Base-by-base conservation (phyloP, 2,888 invertebrate species). In the Eulithis prunata region DNA sequence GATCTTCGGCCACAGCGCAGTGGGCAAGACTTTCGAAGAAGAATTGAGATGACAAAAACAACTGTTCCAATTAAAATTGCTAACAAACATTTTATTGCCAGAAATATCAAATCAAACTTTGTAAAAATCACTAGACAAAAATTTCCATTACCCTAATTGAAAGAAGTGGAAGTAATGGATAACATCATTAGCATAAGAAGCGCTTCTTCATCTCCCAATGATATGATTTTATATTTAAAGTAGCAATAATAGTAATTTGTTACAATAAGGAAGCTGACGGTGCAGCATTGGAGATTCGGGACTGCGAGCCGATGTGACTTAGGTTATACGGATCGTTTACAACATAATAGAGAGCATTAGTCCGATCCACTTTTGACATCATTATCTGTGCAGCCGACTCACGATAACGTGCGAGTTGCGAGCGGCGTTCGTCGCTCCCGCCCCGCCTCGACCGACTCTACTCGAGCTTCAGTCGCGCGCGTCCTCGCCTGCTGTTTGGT, bases 361-460 rank as follows among this genome's bases (percentile, higher is more conserved):
- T 89, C 85, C 89, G 89, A 91, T 91, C 92, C 91, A 90, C 91
- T 91, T 93, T 91, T 92, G 92, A 91, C 91, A 91, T 93, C 91
- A 92, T 91, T 93, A 93, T 93, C 91, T 91, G 87, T 87, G 85
- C 88, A 89, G 87, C 82, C 87, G 87, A 85, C 83, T 88, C 82
- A 89, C 92, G 92, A 92, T 92, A 92, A 92, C 92, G 91, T 90
- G 91, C 87, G 87, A 87, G 85, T 85, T 80, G 82, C 85, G 49
- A 49, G 49, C 49, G 49, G 41, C 54, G 85, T 79, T 78, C 80
- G 85, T 81, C 85, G 86, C 88, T 79, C 87, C 89, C 88, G 88
- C 87, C 89, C 86, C 86, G 84, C 87, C 77, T 78, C 78, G 74
- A 72, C 70, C 78, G 74, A 72, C 70, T 64, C 69, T 61, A 47